A percentile compares a stretch with the other conserved stretches of the same genome.
phyloP scores from a whole-genome alignment of 2,888 invertebrate species.

The Dione vanillae region DNA sequence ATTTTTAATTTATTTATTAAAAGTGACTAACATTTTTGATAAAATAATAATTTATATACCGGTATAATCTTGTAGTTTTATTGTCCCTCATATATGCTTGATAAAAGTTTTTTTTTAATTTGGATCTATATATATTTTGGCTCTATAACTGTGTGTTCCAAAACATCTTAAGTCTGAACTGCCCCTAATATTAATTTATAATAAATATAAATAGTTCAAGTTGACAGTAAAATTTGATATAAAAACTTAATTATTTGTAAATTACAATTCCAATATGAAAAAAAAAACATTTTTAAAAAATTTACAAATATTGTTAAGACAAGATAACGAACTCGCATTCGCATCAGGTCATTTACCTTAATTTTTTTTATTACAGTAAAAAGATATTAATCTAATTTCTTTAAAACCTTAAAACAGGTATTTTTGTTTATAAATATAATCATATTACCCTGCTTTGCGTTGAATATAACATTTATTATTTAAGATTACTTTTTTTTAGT shows the following conservation, averaged over 20 bases:
- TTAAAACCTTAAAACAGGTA: slow-evolving; percentile 9
- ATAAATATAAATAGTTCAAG: not conserved
- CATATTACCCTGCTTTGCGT: not conserved
- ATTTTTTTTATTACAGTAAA: not conserved
- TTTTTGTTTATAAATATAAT: not conserved
- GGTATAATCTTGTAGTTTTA: slow-evolving; percentile 72
- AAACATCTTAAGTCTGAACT: not conserved
- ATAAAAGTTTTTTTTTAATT: not conserved
- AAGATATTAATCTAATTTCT: not conserved
- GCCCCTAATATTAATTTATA: not conserved
- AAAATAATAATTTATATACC: slow-evolving; percentile 81
- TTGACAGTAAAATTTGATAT: not conserved
- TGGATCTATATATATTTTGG: not conserved
- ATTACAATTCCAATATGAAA: not conserved
- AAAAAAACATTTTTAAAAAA: not conserved
- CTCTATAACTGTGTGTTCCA: not conserved
- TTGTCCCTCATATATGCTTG: slow-evolving; percentile 41
- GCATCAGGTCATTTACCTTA: slow-evolving; percentile 30
- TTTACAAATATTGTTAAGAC: slow-evolving; percentile 24
- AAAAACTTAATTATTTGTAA: not conserved
- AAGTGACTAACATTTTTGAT: slow-evolving; percentile 81
- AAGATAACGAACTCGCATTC: slow-evolving; percentile 27
- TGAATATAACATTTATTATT: too few relatives aligned
- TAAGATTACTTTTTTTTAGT: too few relatives aligned
- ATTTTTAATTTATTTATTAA: slow-evolving; percentile 80